Percentiles rank a stretch among this genome's conserved stretches.
Evolutionary conservation across 2,797 vertebrate genomes (phyloP).

Genomic region (Sebastolobus alascanus): DNA sequence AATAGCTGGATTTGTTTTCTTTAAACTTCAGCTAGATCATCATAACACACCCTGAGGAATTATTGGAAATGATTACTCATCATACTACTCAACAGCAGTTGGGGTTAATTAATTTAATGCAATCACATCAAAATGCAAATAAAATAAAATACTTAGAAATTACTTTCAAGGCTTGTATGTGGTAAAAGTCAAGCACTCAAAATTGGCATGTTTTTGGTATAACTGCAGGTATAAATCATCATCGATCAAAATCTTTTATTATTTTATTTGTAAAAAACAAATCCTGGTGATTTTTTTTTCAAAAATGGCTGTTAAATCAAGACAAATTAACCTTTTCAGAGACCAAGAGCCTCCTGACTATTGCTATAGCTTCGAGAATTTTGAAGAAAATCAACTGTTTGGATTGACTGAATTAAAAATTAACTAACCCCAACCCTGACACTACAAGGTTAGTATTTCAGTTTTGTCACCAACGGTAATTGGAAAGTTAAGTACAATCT

Average conservation of each 20-base stretch:
- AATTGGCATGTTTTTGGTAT: not conserved
- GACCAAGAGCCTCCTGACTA: not conserved
- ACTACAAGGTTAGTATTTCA: not conserved
- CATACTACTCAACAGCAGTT: not conserved
- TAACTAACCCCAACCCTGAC: not conserved
- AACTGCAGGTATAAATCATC: not conserved
- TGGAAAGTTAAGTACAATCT: not conserved
- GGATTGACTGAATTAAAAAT: constrained; percentile 1
- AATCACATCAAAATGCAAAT: not conserved
- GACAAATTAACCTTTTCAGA: not conserved
- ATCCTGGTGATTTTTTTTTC: not conserved
- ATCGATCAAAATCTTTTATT: not conserved
- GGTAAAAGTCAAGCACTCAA: too few species aligned
- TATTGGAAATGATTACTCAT: not conserved
- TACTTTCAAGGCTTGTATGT: not conserved
- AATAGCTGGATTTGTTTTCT: not conserved
- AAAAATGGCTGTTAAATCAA: not conserved
- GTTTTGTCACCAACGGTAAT: not conserved
- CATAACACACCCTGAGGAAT: constrained; percentile 31
- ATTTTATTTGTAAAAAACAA: not conserved
- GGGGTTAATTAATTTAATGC: not conserved
- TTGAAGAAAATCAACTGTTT: not conserved
- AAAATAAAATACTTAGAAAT: not conserved
- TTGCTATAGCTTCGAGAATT: not conserved
- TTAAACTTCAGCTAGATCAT: not conserved